These are phyloP conservation scores for Rhadina sibilatrix DNA, from an alignment of 2,113 vertebrate species.

Conservation along the genomic window DNA sequence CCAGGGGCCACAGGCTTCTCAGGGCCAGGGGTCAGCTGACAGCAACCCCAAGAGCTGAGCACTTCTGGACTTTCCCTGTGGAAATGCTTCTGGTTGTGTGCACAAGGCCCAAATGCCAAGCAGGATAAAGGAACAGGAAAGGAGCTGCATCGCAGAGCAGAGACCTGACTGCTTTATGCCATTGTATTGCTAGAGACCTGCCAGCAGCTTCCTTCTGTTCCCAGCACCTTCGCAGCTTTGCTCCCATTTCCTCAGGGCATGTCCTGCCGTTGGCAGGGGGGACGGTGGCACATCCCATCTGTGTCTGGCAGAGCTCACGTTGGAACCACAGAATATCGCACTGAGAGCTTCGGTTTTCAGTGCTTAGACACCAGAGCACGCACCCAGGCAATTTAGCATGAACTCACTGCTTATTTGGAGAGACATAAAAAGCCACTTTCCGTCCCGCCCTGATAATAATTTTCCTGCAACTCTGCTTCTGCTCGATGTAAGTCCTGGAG, in stretches of 20 bases:
- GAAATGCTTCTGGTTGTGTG: neutral
- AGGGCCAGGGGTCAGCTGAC: neutral
- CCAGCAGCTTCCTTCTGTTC: neutral
- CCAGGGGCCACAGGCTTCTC: neutral
- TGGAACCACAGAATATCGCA: neutral
- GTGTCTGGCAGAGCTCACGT: accelerated
- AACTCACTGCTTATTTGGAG: neutral
- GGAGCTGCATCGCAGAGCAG: accelerated
- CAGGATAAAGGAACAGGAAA: neutral
- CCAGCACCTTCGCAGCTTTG: neutral
- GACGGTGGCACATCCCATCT: neutral
- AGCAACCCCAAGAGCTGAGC: neutral
- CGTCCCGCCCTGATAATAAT: neutral
- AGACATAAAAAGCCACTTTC: neutral
- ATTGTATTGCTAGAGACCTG: neutral
- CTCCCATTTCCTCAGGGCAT: neutral
- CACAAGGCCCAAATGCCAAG: neutral
- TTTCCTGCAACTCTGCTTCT: neutral
- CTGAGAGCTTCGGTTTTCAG: neutral
- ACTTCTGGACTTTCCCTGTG: neutral
- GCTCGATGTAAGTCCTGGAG: neutral
- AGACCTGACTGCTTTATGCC: neutral
- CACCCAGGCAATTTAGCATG: neutral
- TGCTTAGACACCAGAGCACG: neutral
- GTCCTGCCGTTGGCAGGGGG: neutral